Base-by-base conservation (phyloP, 2,797 vertebrate species). In the Molossus alvarezi region DNA sequence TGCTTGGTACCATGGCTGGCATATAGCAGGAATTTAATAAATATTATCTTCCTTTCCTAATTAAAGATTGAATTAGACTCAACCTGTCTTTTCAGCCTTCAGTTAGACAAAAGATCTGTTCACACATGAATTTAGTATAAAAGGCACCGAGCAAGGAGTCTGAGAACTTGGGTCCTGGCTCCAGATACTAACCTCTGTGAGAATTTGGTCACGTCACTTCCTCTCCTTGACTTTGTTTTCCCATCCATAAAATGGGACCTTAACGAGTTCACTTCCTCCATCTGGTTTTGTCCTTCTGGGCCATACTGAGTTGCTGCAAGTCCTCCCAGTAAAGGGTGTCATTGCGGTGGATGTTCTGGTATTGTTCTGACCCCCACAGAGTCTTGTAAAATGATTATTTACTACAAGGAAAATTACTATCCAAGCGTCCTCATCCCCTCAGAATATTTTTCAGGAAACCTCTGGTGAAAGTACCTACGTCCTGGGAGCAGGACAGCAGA, bases 151-250 rank as follows among this genome's bases (percentile, higher is more conserved):
- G 53, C n/a, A n/a, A 45, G 37, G 77, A 64, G 14, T 45, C 21
- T 65, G 37, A 84, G 57, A 80, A 71, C 65, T n/a, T 69, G 62
- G 91, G 57, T 62, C 60, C 81, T 82, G 57, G 17, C 48, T n/a
- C 69, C 51, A 79, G 67, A 87, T 25, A 69, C 53, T 71, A 90
- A 88, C 57, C 37, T 96, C 53, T 75, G 21, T 73, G 53, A 90
- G 67, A 95, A 93, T 53, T n/a, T 95, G n/a, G 20, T 53, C 77
- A 71, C 58, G 29, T 85, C 45, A 53, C 53, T 95, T 92, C 53
- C 82, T 95, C 25, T 77, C 69, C 84, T 93, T 90, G 87, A 88
- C 48, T 90, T 81, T 76, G 1, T 69, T 82, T 96, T 65, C 20
- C 25, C 17, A 45, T 27, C 51, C n/a, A 69, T 71, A 75, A 88